Conservation (phyloP, 2,888 invertebrate species). For the Temnothorax ravouxi region DNA sequence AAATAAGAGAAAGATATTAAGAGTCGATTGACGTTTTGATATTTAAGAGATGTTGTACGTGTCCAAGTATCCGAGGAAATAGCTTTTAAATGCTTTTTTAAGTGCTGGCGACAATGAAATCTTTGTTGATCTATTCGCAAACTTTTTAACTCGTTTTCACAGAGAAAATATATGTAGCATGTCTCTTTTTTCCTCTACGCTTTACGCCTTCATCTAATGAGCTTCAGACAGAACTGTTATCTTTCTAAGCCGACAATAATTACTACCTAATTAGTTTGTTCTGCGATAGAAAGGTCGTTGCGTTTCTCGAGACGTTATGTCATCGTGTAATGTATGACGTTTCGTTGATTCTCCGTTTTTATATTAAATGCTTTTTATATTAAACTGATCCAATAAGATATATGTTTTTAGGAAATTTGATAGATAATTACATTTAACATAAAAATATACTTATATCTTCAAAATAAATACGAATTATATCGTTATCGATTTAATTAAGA, state of each 20-base stretch:
- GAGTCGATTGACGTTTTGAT: background rate
- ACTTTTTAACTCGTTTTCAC: constrained; percentile 54
- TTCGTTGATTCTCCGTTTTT: constrained; percentile 27
- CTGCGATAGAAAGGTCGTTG: constrained; percentile 64
- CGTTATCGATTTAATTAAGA: constrained; percentile 10
- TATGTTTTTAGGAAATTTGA: background rate
- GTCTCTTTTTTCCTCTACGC: constrained; percentile 42
- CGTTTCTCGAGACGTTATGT: constrained; percentile 59
- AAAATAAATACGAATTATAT: background rate
- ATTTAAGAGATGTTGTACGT: background rate
- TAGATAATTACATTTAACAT: background rate
- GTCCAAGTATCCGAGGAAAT: background rate
- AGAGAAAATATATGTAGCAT: constrained; percentile 54
- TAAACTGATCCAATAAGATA: background rate
- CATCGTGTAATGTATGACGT: constrained; percentile 23
- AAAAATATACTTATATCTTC: background rate
- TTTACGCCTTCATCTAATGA: constrained; percentile 64
- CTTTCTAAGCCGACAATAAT: constrained; percentile 66
- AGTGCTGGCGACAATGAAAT: constrained; percentile 2
- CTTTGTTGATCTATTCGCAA: constrained; percentile 3
- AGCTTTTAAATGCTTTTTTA: background rate
- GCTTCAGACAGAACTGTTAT: constrained; percentile 63
- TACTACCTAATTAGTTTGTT: constrained; percentile 68
- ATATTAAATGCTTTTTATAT: background rate
- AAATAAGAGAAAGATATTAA: background rate